Conservation (phyloP, 1,140 invertebrate species). For the Apis cerana region DNA sequence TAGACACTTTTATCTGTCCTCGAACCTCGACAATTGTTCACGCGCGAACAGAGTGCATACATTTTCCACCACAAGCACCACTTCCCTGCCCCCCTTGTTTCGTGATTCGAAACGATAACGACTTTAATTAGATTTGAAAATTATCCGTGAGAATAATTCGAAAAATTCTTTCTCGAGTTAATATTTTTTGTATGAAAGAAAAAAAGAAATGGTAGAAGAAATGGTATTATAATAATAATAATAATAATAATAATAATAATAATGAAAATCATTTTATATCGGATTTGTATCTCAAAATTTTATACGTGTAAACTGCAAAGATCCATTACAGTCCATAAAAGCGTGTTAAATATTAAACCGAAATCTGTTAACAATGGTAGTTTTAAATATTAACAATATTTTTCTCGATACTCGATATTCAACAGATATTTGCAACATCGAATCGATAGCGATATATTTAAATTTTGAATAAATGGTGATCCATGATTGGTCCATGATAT, state of each 20-base stretch:
- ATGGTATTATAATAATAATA: too few relatives aligned
- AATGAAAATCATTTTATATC: neutral
- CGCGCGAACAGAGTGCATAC: too few relatives aligned
- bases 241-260: too few relatives aligned
- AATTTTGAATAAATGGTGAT: too few relatives aligned
- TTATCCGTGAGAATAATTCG: too few relatives aligned
- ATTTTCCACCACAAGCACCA: neutral
- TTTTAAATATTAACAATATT: neutral
- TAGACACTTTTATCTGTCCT: conserved; percentile 24
- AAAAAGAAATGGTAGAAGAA: too few relatives aligned
- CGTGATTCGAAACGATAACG: too few relatives aligned
- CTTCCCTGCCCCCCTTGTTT: neutral
- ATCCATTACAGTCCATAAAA: neutral
- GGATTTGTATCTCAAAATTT: neutral
- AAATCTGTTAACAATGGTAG: neutral
- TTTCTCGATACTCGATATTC: neutral
- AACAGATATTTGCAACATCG: neutral
- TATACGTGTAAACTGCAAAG: neutral
- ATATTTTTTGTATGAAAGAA: too few relatives aligned
- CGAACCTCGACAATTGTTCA: neutral
- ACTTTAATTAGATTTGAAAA: too few relatives aligned
- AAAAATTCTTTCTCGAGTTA: too few relatives aligned
- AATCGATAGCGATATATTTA: too few relatives aligned
- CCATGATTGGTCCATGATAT: too few relatives aligned
- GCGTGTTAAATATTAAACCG: neutral